phyloP scores from a whole-genome alignment of 2,113 vertebrate genomes.

The Tricholaema leucomelas region DNA sequence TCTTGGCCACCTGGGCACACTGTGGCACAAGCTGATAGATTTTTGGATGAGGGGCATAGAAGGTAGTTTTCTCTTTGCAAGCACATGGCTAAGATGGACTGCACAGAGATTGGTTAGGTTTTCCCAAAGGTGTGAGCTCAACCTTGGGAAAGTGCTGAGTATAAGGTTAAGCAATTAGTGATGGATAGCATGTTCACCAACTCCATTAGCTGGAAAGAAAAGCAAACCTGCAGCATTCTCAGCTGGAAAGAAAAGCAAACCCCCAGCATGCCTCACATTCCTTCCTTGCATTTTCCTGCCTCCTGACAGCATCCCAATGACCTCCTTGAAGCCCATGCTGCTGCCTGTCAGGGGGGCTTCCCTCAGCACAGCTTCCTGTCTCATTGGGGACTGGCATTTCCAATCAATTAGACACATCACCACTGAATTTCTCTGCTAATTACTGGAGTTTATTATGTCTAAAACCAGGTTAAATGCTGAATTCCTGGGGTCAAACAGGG shows the following conservation, averaged over 20 bases:
- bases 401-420: conserved; percentile 66
- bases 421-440: conserved; percentile 55
- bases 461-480: conserved; percentile 73
- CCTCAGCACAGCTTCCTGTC: neutral
- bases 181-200: conserved; percentile 37
- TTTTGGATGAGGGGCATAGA: neutral
- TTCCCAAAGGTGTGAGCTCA: conserved; percentile 46
- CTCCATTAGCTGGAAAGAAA: conserved; percentile 59
- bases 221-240: conserved; percentile 44
- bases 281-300: neutral
- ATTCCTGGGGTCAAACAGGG: conserved; percentile 71
- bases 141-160: conserved; percentile 54
- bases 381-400: conserved; percentile 11
- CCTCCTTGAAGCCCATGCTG: neutral
- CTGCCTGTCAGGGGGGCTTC: neutral
- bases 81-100: neutral
- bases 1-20: too few relatives aligned
- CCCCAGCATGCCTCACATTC: conserved; percentile 25
- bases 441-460: conserved; percentile 73
- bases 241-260: conserved; percentile 59
- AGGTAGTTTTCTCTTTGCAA: neutral
- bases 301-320: neutral
- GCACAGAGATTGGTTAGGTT: neutral
- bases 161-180: conserved; percentile 45
- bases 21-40: neutral